Evolutionary conservation across 2,888 invertebrate genomes (phyloP).

Genomic region (Thelaira solivaga): DNA sequence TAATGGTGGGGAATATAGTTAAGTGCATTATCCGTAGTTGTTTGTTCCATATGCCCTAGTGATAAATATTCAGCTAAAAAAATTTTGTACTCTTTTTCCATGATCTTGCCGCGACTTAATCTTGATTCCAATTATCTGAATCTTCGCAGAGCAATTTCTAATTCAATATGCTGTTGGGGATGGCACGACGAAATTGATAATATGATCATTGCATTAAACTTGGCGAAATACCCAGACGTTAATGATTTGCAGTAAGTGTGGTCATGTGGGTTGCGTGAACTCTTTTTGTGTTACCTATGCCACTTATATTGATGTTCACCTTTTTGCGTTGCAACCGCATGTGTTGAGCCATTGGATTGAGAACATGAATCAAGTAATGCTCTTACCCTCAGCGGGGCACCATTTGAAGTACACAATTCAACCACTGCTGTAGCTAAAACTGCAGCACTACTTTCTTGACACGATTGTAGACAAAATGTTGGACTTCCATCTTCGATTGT

Average conservation of each 20-base stretch:
- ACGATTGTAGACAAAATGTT: not conserved
- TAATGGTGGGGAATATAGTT: conserved; percentile 23
- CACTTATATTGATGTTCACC: not conserved
- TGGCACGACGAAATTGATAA: not conserved
- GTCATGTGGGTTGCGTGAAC: too few species aligned
- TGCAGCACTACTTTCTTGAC: not conserved
- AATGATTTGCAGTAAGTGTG: too few species aligned
- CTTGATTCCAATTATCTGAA: conserved; percentile 1
- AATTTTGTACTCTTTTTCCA: not conserved
- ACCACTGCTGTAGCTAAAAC: conserved; percentile 35
- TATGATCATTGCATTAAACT: not conserved
- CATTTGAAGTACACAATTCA: not conserved
- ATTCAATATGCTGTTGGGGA: not conserved
- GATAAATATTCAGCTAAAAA: conserved; percentile 4
- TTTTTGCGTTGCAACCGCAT: conserved; percentile 20
- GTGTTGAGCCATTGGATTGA: conserved; percentile 19
- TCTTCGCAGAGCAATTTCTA: not conserved
- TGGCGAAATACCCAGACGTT: not conserved
- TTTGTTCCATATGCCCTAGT: not conserved
- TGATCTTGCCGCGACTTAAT: not conserved
- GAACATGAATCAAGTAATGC: conserved; percentile 35
- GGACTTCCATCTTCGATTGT: not conserved
- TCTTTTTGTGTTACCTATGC: conserved; percentile 27
- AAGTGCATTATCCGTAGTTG: not conserved
- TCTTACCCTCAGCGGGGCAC: conserved; percentile 3